phyloP scores from a whole-genome alignment of 2,113 vertebrate genomes.

The Podilymbus podiceps region DNA sequence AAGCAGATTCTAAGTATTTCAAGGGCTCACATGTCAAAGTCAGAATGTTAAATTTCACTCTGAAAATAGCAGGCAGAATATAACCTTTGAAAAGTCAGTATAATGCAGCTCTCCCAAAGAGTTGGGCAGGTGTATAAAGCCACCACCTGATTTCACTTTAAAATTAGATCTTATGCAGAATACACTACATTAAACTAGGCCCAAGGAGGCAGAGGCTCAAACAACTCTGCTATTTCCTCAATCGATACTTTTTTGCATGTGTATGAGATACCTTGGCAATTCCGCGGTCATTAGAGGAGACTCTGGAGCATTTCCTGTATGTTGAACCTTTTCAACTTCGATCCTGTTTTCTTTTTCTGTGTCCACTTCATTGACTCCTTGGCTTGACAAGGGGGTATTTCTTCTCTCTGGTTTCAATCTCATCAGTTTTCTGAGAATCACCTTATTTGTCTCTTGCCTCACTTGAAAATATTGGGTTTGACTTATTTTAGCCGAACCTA shows the following conservation, averaged over 20 bases:
- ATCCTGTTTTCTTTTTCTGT: background rate
- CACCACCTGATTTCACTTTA: background rate
- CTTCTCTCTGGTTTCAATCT: background rate
- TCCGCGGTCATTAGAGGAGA: background rate
- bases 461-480: background rate
- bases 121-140: background rate
- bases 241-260: background rate
- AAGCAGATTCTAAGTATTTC: background rate
- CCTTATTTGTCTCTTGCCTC: background rate
- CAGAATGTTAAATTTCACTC: conserved; percentile 31
- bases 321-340: background rate
- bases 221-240: background rate
- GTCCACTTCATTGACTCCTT: background rate
- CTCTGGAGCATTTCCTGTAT: background rate
- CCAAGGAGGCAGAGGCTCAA: background rate
- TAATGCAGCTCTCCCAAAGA: background rate
- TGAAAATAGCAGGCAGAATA: conserved; percentile 20
- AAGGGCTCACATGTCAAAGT: conserved; percentile 9
- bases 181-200: background rate
- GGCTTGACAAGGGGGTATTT: background rate
- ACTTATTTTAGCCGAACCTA: background rate
- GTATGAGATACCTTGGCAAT: conserved; percentile 14
- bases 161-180: background rate
- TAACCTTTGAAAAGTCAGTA: conserved; percentile 17
- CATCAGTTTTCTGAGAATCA: background rate